phyloP scores from a whole-genome alignment of 2,888 invertebrate genomes.

The Amblyjoppa fuscipennis region DNA sequence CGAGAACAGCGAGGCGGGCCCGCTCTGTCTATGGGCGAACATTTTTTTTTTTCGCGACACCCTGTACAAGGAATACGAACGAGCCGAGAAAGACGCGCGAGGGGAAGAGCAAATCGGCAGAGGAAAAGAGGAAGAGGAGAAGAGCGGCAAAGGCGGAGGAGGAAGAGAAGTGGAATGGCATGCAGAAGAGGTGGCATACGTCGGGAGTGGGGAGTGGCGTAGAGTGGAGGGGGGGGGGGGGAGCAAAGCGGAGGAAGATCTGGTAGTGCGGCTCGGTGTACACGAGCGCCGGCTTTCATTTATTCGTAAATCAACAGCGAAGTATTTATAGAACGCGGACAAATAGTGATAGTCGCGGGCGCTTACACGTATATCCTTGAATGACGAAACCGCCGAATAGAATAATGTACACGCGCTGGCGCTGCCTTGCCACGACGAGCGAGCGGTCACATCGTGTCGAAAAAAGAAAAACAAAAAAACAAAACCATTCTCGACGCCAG shows the following conservation, averaged over 20 bases:
- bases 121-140: constrained; percentile 41
- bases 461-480: neutral
- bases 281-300: constrained; percentile 78
- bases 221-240: constrained; percentile 25
- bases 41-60: constrained; percentile 52
- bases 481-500: neutral
- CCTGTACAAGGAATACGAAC: constrained; percentile 51
- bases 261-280: constrained; percentile 68
- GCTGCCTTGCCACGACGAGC: constrained; percentile 13
- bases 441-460: constrained; percentile 1
- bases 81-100: constrained; percentile 33
- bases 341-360: constrained; percentile 82
- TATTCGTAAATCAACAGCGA: constrained; percentile 83
- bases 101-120: constrained; percentile 30
- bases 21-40: neutral
- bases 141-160: constrained; percentile 41
- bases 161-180: constrained; percentile 66
- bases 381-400: constrained; percentile 77
- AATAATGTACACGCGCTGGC: constrained; percentile 68
- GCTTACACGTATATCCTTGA: constrained; percentile 78
- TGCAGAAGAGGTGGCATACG: constrained; percentile 43
- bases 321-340: constrained; percentile 83
- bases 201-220: neutral
- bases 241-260: constrained; percentile 29
- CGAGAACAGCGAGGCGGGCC: too few relatives aligned